Conservation (phyloP, 2,888 invertebrate genomes). For the Synanthedon myopaeformis region DNA sequence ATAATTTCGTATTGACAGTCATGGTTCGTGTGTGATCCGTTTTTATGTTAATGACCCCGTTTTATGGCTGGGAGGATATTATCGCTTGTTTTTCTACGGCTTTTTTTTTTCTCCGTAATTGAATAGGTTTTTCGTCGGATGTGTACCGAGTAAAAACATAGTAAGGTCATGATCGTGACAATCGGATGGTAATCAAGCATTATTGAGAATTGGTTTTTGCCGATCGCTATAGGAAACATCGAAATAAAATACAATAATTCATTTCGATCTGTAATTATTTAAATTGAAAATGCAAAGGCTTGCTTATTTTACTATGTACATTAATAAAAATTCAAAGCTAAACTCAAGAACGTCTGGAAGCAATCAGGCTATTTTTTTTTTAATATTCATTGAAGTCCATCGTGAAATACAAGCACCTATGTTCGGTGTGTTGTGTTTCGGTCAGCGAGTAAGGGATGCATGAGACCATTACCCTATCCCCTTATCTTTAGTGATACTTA, state of each 20-base stretch:
- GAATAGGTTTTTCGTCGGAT: conserved; percentile 4
- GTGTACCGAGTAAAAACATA: conserved; percentile 2
- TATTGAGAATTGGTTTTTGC: background rate
- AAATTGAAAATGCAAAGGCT: too few relatives aligned
- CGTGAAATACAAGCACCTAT: too few relatives aligned
- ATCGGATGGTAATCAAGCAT: background rate
- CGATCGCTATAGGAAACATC: conserved; percentile 1
- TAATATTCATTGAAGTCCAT: too few relatives aligned
- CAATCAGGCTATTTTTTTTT: too few relatives aligned
- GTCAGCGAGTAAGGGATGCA: too few relatives aligned
- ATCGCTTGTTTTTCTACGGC: background rate
- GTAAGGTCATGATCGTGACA: background rate
- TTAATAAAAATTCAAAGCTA: too few relatives aligned
- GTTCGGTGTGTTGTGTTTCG: too few relatives aligned
- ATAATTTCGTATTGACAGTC: background rate
- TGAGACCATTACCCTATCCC: too few relatives aligned
- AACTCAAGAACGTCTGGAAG: too few relatives aligned
- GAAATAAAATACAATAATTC: conserved; percentile 3
- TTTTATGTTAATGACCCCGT: background rate
- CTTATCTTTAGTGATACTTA: too few relatives aligned
- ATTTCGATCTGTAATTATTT: conserved; percentile 2
- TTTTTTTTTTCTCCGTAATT: background rate
- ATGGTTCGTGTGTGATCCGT: background rate
- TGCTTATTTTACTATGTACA: too few relatives aligned
- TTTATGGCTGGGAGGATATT: background rate